Conservation (phyloP, 2,888 invertebrate genomes). For the Lacanobia wlatinum region DNA sequence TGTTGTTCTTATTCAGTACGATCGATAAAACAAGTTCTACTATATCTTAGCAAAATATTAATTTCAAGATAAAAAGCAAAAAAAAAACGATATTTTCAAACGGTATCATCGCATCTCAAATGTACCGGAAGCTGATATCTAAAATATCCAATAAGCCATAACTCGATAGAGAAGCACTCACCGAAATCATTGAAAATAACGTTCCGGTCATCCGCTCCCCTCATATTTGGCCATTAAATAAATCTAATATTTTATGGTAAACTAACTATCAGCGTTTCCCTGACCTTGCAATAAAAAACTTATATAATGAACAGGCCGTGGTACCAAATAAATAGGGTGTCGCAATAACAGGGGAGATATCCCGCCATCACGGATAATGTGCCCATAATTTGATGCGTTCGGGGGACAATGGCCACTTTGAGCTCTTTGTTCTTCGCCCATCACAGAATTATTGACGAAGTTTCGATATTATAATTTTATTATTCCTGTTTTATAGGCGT, state of each 20-base stretch:
- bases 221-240: slow-evolving; percentile 63
- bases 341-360: slow-evolving; percentile 61
- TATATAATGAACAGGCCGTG: slow-evolving; percentile 57
- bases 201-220: slow-evolving; percentile 52
- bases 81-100: not conserved
- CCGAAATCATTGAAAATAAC: slow-evolving; percentile 63
- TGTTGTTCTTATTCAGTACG: not conserved
- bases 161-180: slow-evolving; percentile 50
- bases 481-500: slow-evolving; percentile 73
- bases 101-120: not conserved
- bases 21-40: too few species aligned
- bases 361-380: slow-evolving; percentile 68
- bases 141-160: slow-evolving; percentile 37
- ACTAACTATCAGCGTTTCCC: slow-evolving; percentile 54
- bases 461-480: slow-evolving; percentile 78
- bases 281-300: slow-evolving; percentile 67
- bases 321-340: slow-evolving; percentile 64
- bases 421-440: slow-evolving; percentile 69
- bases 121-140: not conserved
- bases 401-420: slow-evolving; percentile 73
- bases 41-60: too few species aligned
- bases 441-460: slow-evolving; percentile 76
- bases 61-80: too few species aligned
- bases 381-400: slow-evolving; percentile 72
- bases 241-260: slow-evolving; percentile 66